A percentile compares a stretch with the other conserved stretches of the same genome.
These are phyloP conservation scores for Geococcyx californianus DNA, from an alignment of 2,113 vertebrate genomes.

Conservation along the genomic window DNA sequence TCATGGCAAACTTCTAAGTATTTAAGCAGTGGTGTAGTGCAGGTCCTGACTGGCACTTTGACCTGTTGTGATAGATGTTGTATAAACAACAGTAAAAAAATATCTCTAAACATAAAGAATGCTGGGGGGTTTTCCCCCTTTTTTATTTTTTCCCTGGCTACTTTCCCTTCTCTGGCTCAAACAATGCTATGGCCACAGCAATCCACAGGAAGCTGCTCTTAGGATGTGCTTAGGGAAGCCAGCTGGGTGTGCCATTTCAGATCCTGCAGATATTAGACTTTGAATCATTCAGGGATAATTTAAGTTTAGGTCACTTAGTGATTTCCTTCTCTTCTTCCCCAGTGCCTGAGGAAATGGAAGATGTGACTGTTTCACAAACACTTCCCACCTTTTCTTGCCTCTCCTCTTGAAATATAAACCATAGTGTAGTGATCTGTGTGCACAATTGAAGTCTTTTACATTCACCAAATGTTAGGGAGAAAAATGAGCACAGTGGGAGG, in stretches of 20 bases:
- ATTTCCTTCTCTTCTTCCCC: slow-evolving; percentile 12
- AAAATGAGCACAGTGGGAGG: slow-evolving; percentile 28
- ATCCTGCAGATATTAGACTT: slow-evolving; percentile 21
- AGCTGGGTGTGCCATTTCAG: slow-evolving; percentile 41
- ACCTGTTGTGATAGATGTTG: background rate
- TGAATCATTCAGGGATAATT: slow-evolving; percentile 36
- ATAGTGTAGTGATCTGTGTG: background rate
- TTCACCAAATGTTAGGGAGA: background rate
- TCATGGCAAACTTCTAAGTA: rapidly evolving
- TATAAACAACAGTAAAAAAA: background rate
- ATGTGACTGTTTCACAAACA: slow-evolving; percentile 12
- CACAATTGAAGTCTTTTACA: background rate
- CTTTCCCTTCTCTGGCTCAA: background rate
- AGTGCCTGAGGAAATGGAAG: slow-evolving; percentile 10
- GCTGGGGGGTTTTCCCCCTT: too few species aligned
- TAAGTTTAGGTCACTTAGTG: slow-evolving; percentile 19
- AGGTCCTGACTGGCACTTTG: background rate
- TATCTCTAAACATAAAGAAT: background rate
- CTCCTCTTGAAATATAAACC: background rate
- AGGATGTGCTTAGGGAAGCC: slow-evolving; percentile 38
- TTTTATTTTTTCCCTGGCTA: background rate
- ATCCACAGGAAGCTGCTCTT: slow-evolving; percentile 39
- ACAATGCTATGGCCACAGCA: background rate
- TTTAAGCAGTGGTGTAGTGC: background rate
- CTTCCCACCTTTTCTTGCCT: slow-evolving; percentile 5